A percentile compares a stretch with the other conserved stretches of the same genome.
phyloP scores from a whole-genome alignment of 1,140 invertebrate genomes.

The Eurytemora carolleeae region DNA sequence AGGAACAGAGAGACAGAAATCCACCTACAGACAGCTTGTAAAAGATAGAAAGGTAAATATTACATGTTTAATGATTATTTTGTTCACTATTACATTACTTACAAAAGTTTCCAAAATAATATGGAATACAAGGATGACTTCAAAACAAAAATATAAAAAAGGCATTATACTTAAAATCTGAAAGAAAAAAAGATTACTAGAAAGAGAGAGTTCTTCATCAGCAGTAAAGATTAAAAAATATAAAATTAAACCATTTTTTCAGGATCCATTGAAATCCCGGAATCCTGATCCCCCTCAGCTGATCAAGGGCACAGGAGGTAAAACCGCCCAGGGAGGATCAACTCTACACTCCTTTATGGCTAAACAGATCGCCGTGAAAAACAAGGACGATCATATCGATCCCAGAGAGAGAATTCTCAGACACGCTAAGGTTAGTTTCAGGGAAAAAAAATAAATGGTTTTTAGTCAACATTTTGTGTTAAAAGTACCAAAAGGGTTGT shows the following conservation, averaged over 20 bases:
- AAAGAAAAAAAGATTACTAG: too few relatives aligned
- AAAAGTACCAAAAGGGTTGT: too few relatives aligned
- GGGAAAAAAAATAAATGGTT: not conserved
- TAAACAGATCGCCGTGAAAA: slow-evolving; percentile 75
- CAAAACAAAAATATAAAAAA: too few relatives aligned
- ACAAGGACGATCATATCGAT: slow-evolving; percentile 85
- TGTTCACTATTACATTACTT: too few relatives aligned
- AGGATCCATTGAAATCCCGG: slow-evolving; percentile 75
- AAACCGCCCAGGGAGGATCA: slow-evolving; percentile 80
- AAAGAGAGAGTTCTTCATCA: too few relatives aligned
- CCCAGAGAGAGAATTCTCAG: slow-evolving; percentile 89
- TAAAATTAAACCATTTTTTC: too few relatives aligned
- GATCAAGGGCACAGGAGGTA: slow-evolving; percentile 63
- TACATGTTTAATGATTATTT: too few relatives aligned
- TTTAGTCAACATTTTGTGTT: not conserved
- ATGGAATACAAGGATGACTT: too few relatives aligned
- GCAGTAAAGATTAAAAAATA: too few relatives aligned
- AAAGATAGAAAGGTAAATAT: slow-evolving; percentile 70
- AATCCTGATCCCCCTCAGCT: slow-evolving; percentile 85
- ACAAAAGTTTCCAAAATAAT: too few relatives aligned
- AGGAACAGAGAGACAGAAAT: slow-evolving; percentile 50
- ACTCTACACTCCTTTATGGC: slow-evolving; percentile 95
- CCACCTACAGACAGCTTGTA: slow-evolving; percentile 72
- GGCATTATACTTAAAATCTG: too few relatives aligned
- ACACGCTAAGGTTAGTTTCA: slow-evolving; percentile 60